phyloP scores from a whole-genome alignment of 1,140 invertebrate genomes.

The Leptinotarsa lineolata region DNA sequence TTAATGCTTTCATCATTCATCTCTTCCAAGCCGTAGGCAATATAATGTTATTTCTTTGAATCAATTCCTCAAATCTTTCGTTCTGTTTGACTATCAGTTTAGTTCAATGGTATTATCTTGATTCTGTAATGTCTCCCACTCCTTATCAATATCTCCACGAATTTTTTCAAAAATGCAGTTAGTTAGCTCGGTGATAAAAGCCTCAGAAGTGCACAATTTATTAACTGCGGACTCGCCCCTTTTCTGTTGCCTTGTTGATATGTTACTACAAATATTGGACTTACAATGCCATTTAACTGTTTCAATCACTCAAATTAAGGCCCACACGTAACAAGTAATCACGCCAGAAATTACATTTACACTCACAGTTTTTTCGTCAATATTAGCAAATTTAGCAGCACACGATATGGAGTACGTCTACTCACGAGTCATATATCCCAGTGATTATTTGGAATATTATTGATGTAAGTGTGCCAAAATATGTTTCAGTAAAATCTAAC shows the following conservation, averaged over 20 bases:
- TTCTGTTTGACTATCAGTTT: conserved; percentile 4
- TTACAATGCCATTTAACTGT: neutral
- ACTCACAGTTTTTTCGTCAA: conserved; percentile 13
- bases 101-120: conserved; percentile 14
- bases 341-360: conserved; percentile 13
- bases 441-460: neutral
- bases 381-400: conserved; percentile 16
- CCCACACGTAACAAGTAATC: conserved; percentile 16
- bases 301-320: conserved; percentile 11
- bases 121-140: conserved; percentile 11
- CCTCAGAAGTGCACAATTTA: conserved; percentile 11
- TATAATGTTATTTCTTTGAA: conserved; percentile 17
- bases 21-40: neutral
- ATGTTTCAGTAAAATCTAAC: too few species aligned
- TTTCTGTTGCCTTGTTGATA: conserved; percentile 8
- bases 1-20: neutral
- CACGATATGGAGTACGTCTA: conserved; percentile 11
- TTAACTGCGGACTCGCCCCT: conserved; percentile 15
- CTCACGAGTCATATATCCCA: neutral
- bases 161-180: conserved; percentile 12
- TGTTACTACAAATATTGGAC: conserved; percentile 13
- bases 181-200: conserved; percentile 13
- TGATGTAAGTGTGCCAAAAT: too few species aligned
- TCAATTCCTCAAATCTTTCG: conserved; percentile 15
- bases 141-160: conserved; percentile 13